Conservation (phyloP, 2,888 invertebrate genomes). For the Tortricodes alternella region DNA sequence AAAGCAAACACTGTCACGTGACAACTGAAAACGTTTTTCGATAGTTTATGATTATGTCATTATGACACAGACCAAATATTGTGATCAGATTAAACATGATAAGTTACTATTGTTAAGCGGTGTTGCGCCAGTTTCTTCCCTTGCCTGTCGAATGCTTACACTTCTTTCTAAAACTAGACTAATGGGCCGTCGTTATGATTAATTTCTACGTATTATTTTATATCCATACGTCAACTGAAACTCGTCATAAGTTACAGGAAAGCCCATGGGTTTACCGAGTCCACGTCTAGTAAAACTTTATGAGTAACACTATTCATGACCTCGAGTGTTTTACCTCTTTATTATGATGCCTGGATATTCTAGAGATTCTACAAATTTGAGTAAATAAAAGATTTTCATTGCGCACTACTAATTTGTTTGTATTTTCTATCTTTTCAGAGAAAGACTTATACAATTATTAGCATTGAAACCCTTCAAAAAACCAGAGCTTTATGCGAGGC, state of each 20-base stretch:
- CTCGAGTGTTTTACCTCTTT: not conserved
- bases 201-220: not conserved
- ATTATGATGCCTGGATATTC: too few species aligned
- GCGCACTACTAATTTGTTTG: constrained; percentile 1
- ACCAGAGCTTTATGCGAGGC: constrained; percentile 92
- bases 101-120: too few species aligned
- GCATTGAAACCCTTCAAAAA: constrained; percentile 97
- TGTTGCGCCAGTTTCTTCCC: too few species aligned
- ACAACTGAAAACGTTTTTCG: not conserved
- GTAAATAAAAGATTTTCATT: too few species aligned
- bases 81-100: too few species aligned
- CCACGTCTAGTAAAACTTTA: not conserved
- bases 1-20: constrained; percentile 7
- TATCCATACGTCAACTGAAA: not conserved
- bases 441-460: constrained; percentile 96
- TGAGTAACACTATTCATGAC: not conserved
- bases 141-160: too few species aligned
- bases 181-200: too few species aligned
- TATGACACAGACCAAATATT: too few species aligned
- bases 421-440: constrained; percentile 85
- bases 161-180: too few species aligned
- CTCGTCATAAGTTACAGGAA: constrained; percentile 8
- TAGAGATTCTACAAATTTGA: too few species aligned
- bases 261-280: constrained; percentile 22
- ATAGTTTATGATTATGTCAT: too few species aligned